Conservation (phyloP, 2,113 vertebrate species). For the Lasiurus borealis region DNA sequence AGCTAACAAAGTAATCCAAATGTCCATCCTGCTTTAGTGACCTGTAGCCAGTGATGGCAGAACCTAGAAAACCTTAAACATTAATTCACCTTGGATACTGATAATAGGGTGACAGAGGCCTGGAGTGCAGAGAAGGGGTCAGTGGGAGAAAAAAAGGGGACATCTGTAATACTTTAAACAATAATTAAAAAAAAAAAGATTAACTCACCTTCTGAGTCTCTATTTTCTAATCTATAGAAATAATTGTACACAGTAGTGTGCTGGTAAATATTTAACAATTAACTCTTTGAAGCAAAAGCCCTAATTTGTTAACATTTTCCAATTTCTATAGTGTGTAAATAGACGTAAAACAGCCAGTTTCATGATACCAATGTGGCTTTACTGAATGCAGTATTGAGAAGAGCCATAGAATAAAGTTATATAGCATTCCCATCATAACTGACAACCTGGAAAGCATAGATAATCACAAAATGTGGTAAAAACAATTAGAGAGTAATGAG, state of each 20-base stretch:
- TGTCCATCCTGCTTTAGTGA: neutral
- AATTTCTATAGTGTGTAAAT: neutral
- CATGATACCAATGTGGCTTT: neutral
- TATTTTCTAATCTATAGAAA: neutral
- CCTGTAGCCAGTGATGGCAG: neutral
- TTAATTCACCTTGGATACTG: neutral
- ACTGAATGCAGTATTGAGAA: neutral
- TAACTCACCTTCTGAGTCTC: neutral
- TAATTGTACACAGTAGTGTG: neutral
- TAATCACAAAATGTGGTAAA: slow-evolving; percentile 49
- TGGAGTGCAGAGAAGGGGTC: too few species aligned
- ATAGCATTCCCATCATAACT: neutral
- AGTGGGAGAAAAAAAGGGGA: too few species aligned
- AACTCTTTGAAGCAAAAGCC: neutral
- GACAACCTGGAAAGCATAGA: neutral
- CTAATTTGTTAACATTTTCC: neutral
- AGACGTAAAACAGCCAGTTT: neutral
- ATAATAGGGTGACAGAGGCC: too few species aligned
- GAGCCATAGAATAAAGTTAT: neutral
- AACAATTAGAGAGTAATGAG: slow-evolving; percentile 37
- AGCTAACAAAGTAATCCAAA: neutral
- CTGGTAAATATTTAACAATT: neutral
- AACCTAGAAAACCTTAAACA: neutral
- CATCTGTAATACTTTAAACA: too few species aligned
- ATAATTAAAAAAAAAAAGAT: neutral